Conservation (phyloP, 2,113 vertebrate species). For the Anarrhichthys ocellatus region DNA sequence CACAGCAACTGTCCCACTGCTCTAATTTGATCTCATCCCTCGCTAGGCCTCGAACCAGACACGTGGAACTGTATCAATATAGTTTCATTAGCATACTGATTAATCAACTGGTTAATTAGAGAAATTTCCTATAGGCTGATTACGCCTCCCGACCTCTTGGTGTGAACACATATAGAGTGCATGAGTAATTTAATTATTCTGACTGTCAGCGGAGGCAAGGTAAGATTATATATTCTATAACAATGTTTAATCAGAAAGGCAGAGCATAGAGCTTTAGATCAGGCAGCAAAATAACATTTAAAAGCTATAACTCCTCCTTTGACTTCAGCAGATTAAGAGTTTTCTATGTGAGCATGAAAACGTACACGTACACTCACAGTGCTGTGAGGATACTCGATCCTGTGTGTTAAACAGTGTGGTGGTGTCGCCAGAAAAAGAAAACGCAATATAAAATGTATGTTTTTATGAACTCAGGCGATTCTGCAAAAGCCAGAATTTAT, state of each 20-base stretch:
- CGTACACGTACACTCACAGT: too few relatives aligned
- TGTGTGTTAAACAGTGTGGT: not conserved
- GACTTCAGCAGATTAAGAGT: not conserved
- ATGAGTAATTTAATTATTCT: slow-evolving; percentile 72
- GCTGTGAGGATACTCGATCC: not conserved
- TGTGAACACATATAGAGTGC: slow-evolving; percentile 76
- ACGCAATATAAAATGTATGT: too few relatives aligned
- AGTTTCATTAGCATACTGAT: slow-evolving; percentile 78
- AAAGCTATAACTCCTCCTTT: not conserved
- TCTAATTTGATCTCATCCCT: slow-evolving; percentile 58
- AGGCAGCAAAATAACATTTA: not conserved
- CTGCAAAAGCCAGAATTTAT: not conserved
- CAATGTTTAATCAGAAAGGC: slow-evolving; percentile 33
- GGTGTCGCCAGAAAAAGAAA: too few relatives aligned
- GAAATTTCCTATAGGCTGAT: slow-evolving; percentile 80
- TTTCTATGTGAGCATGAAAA: not conserved
- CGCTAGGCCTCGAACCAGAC: slow-evolving; percentile 69
- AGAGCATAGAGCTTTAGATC: not conserved
- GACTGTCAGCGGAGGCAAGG: slow-evolving; percentile 31
- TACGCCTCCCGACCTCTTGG: slow-evolving; percentile 71
- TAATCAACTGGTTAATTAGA: slow-evolving; percentile 78
- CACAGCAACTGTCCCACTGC: slow-evolving; percentile 62
- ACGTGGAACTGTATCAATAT: slow-evolving; percentile 72
- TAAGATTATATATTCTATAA: slow-evolving; percentile 13
- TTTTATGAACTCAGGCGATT: not conserved